Percentiles rank a stretch among this genome's conserved stretches.
These are phyloP conservation scores for Hydrocynus forskahlii DNA, from an alignment of 2,797 vertebrate genomes.

Conservation along the genomic window DNA sequence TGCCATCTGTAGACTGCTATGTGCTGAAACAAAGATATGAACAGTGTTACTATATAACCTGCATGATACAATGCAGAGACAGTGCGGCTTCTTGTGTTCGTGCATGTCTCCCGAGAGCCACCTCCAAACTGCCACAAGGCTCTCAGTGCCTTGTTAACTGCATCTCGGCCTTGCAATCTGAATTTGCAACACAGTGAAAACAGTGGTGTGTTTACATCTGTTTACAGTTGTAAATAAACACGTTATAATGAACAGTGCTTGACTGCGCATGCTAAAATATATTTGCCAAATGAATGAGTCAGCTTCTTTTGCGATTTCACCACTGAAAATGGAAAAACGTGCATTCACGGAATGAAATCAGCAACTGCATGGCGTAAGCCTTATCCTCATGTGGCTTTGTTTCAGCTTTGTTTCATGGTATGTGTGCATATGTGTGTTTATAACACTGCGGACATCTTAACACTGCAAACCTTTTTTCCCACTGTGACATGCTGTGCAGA, in stretches of 20 bases:
- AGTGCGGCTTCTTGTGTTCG: background rate
- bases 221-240: background rate
- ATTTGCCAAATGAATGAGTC: background rate
- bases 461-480: constrained; percentile 25
- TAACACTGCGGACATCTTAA: constrained; percentile 18
- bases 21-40: background rate
- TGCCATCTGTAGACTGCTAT: constrained; percentile 73
- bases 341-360: background rate
- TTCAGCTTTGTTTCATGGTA: constrained; percentile 1
- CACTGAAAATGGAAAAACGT: background rate
- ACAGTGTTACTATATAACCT: background rate
- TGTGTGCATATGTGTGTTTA: constrained; percentile 16
- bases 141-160: too few species aligned
- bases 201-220: background rate
- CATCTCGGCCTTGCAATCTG: background rate
- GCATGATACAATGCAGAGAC: background rate
- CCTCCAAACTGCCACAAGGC: background rate
- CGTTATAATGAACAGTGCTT: background rate
- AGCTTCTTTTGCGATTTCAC: background rate
- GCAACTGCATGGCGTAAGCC: background rate
- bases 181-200: background rate
- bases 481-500: constrained; percentile 52
- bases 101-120: background rate
- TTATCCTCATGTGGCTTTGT: background rate
- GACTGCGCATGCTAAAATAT: background rate